Conservation (phyloP, 2,888 invertebrate species). For the Cheilosia vernalis region DNA sequence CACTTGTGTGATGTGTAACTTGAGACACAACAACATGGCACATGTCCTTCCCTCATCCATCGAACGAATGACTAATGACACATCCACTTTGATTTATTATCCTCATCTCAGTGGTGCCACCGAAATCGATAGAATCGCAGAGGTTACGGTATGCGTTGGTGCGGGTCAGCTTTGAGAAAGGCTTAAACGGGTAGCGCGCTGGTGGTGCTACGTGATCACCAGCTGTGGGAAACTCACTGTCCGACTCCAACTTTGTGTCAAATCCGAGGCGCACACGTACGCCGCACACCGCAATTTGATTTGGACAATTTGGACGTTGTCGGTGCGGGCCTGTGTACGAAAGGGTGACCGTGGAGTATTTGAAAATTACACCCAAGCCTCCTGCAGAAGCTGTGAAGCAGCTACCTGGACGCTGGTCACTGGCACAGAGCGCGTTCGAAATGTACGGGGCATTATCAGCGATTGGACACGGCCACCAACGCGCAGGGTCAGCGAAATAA, state of each 20-base stretch:
- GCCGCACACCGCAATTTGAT: slow-evolving; percentile 57
- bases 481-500: slow-evolving; percentile 55
- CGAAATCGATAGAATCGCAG: slow-evolving; percentile 60
- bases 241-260: slow-evolving; percentile 60
- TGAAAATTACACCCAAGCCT: slow-evolving; percentile 71
- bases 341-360: slow-evolving; percentile 68
- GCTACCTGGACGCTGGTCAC: slow-evolving; percentile 46
- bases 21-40: slow-evolving; percentile 73
- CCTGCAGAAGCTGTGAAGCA: slow-evolving; percentile 74
- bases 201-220: slow-evolving; percentile 65
- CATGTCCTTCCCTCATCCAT: slow-evolving; percentile 69
- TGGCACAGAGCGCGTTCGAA: not conserved
- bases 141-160: slow-evolving; percentile 38
- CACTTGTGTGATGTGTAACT: slow-evolving; percentile 71
- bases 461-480: slow-evolving; percentile 67
- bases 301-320: slow-evolving; percentile 63
- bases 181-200: slow-evolving; percentile 71
- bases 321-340: not conserved
- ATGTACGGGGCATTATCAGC: slow-evolving; percentile 51
- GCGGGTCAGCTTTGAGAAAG: slow-evolving; percentile 60
- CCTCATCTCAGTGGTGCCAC: slow-evolving; percentile 36
- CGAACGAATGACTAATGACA: slow-evolving; percentile 71
- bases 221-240: slow-evolving; percentile 70
- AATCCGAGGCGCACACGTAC: slow-evolving; percentile 61
- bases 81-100: slow-evolving; percentile 70